A percentile compares a stretch with the other conserved stretches of the same genome.
Conservation (phyloP, 1,140 invertebrate species). For the Lutraria rhynchaena region DNA sequence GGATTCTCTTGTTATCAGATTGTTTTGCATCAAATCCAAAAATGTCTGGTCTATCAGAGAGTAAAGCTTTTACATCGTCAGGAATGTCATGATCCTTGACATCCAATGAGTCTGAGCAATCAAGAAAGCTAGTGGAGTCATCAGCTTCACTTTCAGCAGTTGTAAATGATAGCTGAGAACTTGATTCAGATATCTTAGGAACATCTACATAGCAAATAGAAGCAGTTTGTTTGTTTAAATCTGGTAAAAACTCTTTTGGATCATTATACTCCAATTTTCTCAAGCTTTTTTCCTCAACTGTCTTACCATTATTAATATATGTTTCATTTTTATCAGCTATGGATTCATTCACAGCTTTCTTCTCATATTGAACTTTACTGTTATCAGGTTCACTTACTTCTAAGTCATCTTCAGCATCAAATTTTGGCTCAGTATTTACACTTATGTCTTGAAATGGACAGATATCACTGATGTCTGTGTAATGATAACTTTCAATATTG, state of each 20-base stretch:
- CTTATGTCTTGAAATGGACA: background rate
- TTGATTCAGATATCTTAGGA: background rate
- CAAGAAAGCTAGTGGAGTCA: background rate
- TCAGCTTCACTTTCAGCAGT: slow-evolving; percentile 19
- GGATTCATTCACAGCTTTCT: background rate
- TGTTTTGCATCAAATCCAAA: background rate
- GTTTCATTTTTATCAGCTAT: background rate
- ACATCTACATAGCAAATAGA: too few species aligned
- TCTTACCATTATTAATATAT: background rate
- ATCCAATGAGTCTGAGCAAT: background rate
- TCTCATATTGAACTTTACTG: background rate
- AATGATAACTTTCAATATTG: too few species aligned
- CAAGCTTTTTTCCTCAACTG: background rate
- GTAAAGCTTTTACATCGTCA: background rate
- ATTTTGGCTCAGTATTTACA: background rate
- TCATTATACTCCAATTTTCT: too few species aligned
- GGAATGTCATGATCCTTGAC: background rate
- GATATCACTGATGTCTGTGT: too few species aligned
- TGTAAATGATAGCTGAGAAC: slow-evolving; percentile 1
- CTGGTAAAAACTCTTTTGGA: too few species aligned
- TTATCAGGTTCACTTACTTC: background rate
- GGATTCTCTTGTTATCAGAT: background rate
- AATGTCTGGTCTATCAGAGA: background rate
- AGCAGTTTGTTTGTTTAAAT: too few species aligned
- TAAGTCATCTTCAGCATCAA: too few species aligned